These are phyloP conservation scores for Haliclona indistincta DNA, from an alignment of 37 sponge, comb jelly and placozoan genomes.

Conservation along the genomic window DNA sequence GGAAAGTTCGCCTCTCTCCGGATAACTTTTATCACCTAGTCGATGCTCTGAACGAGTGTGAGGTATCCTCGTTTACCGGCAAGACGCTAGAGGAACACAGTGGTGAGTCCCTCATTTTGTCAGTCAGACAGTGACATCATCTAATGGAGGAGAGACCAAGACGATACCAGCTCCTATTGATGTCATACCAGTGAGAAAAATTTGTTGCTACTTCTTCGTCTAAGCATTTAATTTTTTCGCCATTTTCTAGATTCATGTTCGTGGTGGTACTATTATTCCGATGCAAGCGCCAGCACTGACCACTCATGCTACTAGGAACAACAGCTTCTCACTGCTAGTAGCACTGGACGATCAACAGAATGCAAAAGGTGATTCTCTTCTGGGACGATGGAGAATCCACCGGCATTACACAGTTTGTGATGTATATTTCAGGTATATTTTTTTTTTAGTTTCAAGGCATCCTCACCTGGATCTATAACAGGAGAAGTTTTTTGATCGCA, in stretches of 20 bases:
- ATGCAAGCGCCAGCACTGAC: slow-evolving; percentile 65
- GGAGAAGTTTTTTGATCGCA: too few relatives aligned
- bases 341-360: slow-evolving; percentile 54
- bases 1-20: too few relatives aligned
- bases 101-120: too few relatives aligned
- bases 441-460: background rate
- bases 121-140: background rate
- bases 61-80: too few relatives aligned
- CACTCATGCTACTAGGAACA: slow-evolving; percentile 69
- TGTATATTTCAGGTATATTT: background rate
- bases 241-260: slow-evolving; percentile 71
- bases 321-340: slow-evolving; percentile 65
- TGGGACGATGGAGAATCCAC: slow-evolving; percentile 83
- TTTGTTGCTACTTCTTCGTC: background rate
- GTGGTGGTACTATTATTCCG: slow-evolving; percentile 59
- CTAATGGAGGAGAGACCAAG: background rate
- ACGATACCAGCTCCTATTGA: slow-evolving; percentile 27
- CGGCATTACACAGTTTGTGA: slow-evolving; percentile 16
- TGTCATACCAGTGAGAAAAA: slow-evolving; percentile 12
- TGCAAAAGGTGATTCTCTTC: slow-evolving; percentile 70
- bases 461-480: too few relatives aligned
- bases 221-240: background rate
- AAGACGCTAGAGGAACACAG: too few relatives aligned
- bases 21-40: too few relatives aligned
- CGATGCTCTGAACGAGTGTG: too few relatives aligned